Base-by-base conservation (phyloP, 2,113 vertebrate species). In the Zosterops borbonicus region DNA sequence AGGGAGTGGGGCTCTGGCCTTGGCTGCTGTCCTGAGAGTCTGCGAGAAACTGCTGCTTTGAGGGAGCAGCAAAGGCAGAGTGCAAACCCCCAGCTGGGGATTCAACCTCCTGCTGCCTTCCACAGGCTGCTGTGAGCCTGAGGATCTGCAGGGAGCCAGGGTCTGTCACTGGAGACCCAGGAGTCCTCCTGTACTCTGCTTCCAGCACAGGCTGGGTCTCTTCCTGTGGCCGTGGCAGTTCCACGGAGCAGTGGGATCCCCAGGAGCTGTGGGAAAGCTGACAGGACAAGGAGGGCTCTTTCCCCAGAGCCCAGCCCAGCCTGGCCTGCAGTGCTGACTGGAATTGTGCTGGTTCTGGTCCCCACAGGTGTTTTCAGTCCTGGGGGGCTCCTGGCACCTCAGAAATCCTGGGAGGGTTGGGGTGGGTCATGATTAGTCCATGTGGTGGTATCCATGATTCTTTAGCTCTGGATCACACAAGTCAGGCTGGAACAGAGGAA, bases 141-240 rank as follows among this genome's bases (percentile, higher is more conserved):
- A 14, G 52, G 41, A 6, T 53, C 58, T 39, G 23, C 62, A 67
- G 50, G 35, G 46, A 78, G 55, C 19, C 39, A 14, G 3, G 39
- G 22, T 47, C 58, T 20, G 12, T 50, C 28, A 69, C 44, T 35
- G 35, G 9, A 0, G 4, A 24, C 33, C 1, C 1, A 44, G 42
- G 59, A 68, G 20, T 53, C 23, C 14, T 76, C 33, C 33, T 31
- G n/a, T 37, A 6, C 29, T 22, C 23, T 27, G 39, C 59, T 44
- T 41, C 37, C 13, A 28, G 76, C 5, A 4, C 0, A 5, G 58
- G 31, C 41, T 71, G n/a, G 24, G 21, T 37, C 46, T 35, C 37
- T 9, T 17, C 5, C 5, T 2, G 46, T 6, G 0, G 25, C 49
- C 0, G 0, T 52, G 17, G 27, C 20, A n/a, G 24, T 27, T 42